Base-by-base conservation (phyloP, 2,888 invertebrate species). In the Cerastoderma edule region DNA sequence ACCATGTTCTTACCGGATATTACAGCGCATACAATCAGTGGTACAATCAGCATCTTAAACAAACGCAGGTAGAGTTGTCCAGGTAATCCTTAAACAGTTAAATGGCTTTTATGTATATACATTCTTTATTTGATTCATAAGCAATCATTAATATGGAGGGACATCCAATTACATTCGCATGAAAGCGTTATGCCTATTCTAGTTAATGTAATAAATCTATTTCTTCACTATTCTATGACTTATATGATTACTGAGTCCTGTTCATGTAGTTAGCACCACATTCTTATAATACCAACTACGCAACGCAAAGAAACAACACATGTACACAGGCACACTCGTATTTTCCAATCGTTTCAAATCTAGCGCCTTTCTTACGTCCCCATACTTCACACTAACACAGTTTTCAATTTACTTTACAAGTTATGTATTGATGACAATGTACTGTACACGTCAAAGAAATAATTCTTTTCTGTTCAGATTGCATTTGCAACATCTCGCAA, bases 41-140 rank as follows among this genome's bases (percentile, higher is more conserved):
- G 90, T 8, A 89, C 71, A 5, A 89, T 85, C 83, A 88, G 85
- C 83, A 88, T 75, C 65, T 87, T 87, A 22, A 90, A 76, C 65
- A 87, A 66, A 16, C 90, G 79, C 64, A 90, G 66, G 69, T 87
- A 90, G 35, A 90, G 69, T 33, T 90, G 87, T 30, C 90, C 90
- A 0, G 87, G 88, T 75, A 90, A 79, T 27, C 88, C 90, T 90
- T 75, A 8, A 50, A 80, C 46, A 65, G 54, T 32, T 16, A 56
- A 46, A 65, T 22, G 22, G 16, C 48, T 39, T 39, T 39, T 39
- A 39, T 39, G 8, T 16, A 39, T 39, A 8, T 39, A 39, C 39
- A 10, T 39, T 39, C 39, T 10, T 39, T 10, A 8, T 39, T 39
- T 39, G 39, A 39, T 10, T 16, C 10, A 39, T 39, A 10, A 16